These are phyloP conservation scores for Pelobates fuscus DNA, from an alignment of 2,113 vertebrate species.

Conservation along the genomic window DNA sequence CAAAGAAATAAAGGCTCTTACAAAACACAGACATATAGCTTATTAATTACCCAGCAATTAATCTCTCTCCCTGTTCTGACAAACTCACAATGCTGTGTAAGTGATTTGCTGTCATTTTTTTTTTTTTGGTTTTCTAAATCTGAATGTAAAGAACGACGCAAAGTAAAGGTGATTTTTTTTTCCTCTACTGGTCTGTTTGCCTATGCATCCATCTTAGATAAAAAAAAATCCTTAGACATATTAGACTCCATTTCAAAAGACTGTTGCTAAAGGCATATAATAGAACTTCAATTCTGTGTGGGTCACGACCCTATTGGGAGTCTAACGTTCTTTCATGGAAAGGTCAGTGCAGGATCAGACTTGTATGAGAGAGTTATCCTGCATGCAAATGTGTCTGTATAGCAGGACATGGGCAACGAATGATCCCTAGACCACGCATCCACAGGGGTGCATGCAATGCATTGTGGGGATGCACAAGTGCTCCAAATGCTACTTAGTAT, in stretches of 20 bases:
- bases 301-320: constrained; percentile 15
- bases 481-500: too few relatives aligned
- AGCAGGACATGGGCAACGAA: too few relatives aligned
- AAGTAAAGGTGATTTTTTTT: not conserved
- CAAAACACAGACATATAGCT: not conserved
- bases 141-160: not conserved
- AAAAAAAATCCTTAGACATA: constrained; percentile 6
- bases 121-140: not conserved
- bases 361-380: not conserved
- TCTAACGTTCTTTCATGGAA: constrained; percentile 5
- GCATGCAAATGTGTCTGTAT: too few relatives aligned
- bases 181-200: not conserved
- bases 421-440: too few relatives aligned
- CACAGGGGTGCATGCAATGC: too few relatives aligned
- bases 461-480: too few relatives aligned
- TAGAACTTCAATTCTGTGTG: not conserved
- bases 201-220: constrained; percentile 1
- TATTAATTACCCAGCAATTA: not conserved
- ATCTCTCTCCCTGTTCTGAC: constrained; percentile 4
- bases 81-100: not conserved
- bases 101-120: not conserved
- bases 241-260: constrained; percentile 25
- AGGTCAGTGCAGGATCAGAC: constrained; percentile 41
- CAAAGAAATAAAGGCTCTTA: not conserved
- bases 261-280: constrained; percentile 8